A percentile compares a stretch with the other conserved stretches of the same genome.
phyloP scores from a whole-genome alignment of 2,113 vertebrate species.

The Corapipo altera region DNA sequence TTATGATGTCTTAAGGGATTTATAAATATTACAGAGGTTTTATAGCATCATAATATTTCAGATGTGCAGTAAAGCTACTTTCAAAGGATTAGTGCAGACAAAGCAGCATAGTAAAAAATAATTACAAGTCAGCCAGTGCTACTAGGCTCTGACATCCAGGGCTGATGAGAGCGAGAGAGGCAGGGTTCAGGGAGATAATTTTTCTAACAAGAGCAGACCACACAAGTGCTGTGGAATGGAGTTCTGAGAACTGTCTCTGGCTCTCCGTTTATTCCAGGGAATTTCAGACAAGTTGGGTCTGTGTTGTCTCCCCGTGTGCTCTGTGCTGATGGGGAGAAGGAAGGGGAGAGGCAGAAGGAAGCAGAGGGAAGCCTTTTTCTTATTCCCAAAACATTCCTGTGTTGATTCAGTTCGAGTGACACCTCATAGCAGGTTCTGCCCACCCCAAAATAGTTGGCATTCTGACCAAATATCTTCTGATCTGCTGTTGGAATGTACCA shows the following conservation, averaged over 20 bases:
- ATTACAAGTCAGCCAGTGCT: conserved; percentile 74
- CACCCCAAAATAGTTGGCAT: not conserved
- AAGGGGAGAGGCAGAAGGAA: not conserved
- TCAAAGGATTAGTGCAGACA: conserved; percentile 82
- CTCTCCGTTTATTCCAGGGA: not conserved
- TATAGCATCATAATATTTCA: conserved; percentile 74
- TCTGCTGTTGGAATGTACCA: conserved; percentile 30
- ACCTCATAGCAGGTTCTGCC: not conserved
- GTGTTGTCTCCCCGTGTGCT: not conserved
- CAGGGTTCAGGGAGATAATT: conserved; percentile 59
- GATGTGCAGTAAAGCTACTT: conserved; percentile 77
- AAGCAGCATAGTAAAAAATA: conserved; percentile 78
- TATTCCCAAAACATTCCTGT: not conserved
- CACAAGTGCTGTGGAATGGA: conserved; percentile 47
- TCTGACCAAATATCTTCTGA: not conserved
- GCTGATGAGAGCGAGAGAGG: conserved; percentile 57
- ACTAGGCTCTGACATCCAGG: conserved; percentile 60
- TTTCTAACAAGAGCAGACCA: conserved; percentile 59
- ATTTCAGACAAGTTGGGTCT: not conserved
- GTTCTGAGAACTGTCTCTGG: not conserved
- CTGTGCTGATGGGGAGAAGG: not conserved
- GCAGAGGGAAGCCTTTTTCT: not conserved
- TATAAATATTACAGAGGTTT: conserved; percentile 83
- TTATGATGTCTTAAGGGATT: conserved; percentile 81
- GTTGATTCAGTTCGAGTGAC: not conserved